Evolutionary conservation across 2,113 vertebrate genomes (phyloP).

Genomic region (Oplegnathus fasciatus): DNA sequence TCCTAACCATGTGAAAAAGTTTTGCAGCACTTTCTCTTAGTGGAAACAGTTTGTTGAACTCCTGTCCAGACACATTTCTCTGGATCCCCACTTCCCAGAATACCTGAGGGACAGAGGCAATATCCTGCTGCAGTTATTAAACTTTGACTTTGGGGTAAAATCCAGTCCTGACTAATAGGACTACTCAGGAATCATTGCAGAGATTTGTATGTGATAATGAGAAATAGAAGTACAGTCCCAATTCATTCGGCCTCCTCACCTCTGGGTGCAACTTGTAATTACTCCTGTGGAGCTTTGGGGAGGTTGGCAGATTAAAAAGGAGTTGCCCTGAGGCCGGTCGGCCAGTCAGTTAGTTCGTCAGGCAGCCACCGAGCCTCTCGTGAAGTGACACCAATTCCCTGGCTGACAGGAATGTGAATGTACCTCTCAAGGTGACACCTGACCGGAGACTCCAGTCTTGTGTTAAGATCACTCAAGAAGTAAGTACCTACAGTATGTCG

Average conservation of each 20-base stretch:
- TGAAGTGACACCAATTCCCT: slow-evolving; percentile 36
- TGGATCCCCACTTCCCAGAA: slow-evolving; percentile 20
- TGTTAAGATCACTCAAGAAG: slow-evolving; percentile 6
- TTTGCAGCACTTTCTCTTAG: too few species aligned
- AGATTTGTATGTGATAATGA: slow-evolving; percentile 69
- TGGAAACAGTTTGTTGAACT: slow-evolving; percentile 20
- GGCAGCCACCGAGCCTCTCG: slow-evolving; percentile 31
- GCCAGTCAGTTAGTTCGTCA: slow-evolving; percentile 33
- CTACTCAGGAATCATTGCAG: slow-evolving; percentile 53
- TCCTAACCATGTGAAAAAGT: not conserved
- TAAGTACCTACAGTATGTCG: not conserved
- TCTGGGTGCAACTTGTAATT: slow-evolving; percentile 75
- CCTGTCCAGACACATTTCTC: slow-evolving; percentile 11
- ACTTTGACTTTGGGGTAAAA: slow-evolving; percentile 58
- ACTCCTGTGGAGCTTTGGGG: slow-evolving; percentile 56
- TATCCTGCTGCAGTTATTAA: slow-evolving; percentile 47
- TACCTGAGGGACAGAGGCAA: slow-evolving; percentile 35
- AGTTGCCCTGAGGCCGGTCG: slow-evolving; percentile 46
- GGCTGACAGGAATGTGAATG: slow-evolving; percentile 58
- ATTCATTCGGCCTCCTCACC: slow-evolving; percentile 60
- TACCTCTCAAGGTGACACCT: slow-evolving; percentile 67
- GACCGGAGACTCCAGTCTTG: not conserved
- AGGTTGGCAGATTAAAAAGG: slow-evolving; percentile 70
- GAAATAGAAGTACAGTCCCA: slow-evolving; percentile 53
- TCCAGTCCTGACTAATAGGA: slow-evolving; percentile 44